Evolutionary conservation across 2,888 invertebrate genomes (phyloP).

Genomic region (Troides aeacus): DNA sequence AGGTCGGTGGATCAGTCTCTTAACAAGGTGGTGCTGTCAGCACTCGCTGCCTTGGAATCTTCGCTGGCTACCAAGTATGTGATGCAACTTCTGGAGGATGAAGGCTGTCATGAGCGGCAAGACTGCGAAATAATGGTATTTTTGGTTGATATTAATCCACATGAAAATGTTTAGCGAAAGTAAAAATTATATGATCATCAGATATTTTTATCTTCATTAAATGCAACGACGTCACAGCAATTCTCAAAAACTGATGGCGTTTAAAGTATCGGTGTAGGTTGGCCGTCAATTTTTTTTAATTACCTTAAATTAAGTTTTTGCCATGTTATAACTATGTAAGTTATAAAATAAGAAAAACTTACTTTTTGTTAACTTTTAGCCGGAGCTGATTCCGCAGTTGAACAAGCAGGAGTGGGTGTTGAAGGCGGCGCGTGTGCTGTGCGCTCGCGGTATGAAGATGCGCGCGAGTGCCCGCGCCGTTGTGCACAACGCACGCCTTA

Average conservation of each 20-base stretch:
- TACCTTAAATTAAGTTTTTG: no score
- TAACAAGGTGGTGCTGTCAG: conserved; percentile 85
- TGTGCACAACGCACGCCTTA: conserved; percentile 92
- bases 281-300: no score
- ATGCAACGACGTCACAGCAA: no score
- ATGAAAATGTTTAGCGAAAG: no score
- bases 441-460: conserved; percentile 85
- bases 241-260: no score
- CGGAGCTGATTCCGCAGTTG: conserved; percentile 76
- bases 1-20: conserved; percentile 75
- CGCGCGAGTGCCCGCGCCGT: conserved; percentile 84
- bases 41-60: conserved; percentile 80
- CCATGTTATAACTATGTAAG: no score
- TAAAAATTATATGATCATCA: no score
- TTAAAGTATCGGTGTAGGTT: no score
- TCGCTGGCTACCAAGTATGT: conserved; percentile 81
- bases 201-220: no score
- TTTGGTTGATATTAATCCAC: no score
- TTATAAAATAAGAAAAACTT: no score
- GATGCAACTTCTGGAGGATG: conserved; percentile 77
- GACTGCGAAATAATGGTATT: conserved; percentile 79
- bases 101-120: conserved; percentile 75
- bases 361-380: conserved; percentile 43
- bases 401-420: conserved; percentile 82
- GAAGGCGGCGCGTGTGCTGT: conserved; percentile 84